Conservation (phyloP, 2,113 vertebrate genomes). For the Thalassoma bifasciatum region DNA sequence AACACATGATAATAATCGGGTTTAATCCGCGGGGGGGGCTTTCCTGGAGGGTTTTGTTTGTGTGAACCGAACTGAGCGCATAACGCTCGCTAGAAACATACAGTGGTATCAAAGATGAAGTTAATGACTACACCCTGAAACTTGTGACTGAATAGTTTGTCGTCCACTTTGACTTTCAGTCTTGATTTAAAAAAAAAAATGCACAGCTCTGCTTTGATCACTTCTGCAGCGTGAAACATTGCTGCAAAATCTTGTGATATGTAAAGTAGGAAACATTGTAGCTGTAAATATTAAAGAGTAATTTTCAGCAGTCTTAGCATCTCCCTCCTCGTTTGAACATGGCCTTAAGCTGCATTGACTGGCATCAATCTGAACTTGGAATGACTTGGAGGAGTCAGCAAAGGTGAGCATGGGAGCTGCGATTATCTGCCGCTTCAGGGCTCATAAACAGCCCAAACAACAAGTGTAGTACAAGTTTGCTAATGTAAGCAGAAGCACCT, state of each 20-base stretch:
- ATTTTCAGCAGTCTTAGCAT: slow-evolving; percentile 8
- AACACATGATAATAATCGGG: slow-evolving; percentile 4
- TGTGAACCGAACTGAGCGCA: slow-evolving; percentile 4
- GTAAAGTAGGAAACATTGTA: slow-evolving; percentile 30
- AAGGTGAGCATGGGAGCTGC: slow-evolving; percentile 26
- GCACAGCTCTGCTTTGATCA: slow-evolving; percentile 23
- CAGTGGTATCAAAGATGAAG: not conserved
- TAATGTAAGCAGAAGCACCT: slow-evolving; percentile 47
- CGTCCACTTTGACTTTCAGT: not conserved
- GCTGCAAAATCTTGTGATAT: slow-evolving; percentile 32
- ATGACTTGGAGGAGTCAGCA: slow-evolving; percentile 35
- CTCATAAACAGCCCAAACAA: slow-evolving; percentile 48
- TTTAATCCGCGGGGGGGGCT: slow-evolving; percentile 10
- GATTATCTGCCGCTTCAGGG: slow-evolving; percentile 38
- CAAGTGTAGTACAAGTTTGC: slow-evolving; percentile 35
- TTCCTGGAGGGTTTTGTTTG: not conserved
- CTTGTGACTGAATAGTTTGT: not conserved
- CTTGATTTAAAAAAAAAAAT: not conserved
- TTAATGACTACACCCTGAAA: not conserved
- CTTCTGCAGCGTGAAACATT: not conserved
- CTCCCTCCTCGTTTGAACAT: slow-evolving; percentile 32
- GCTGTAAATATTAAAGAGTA: slow-evolving; percentile 33
- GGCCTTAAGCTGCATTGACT: slow-evolving; percentile 40
- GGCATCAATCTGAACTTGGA: slow-evolving; percentile 49
- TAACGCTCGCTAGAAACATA: slow-evolving; percentile 6